Base-by-base conservation (phyloP, 2,888 invertebrate genomes). In the Oscheius sp. region DNA sequence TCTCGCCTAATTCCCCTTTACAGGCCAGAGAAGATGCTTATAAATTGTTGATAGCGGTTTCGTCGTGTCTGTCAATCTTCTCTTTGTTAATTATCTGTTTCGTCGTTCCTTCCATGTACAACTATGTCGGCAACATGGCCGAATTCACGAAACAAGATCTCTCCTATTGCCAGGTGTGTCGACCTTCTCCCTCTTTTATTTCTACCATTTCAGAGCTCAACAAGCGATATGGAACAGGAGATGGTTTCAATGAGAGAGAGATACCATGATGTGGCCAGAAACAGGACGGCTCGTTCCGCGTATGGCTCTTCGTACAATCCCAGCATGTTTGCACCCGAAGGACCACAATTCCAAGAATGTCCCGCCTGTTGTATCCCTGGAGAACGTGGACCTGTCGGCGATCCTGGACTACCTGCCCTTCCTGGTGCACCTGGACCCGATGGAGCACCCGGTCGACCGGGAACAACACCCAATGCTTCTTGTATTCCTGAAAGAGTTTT, bases 341-440 rank as follows among this genome's bases (percentile, higher is more conserved):
- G 82, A 2, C 85, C 88, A 13, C 85, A 84, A 63, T 88, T 88
- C 83, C 88, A 88, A 74, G 88, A 88, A 63, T 88, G 88, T 71
- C 88, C 88, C 80, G 88, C 88, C 7, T 88, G 88, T 61, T 88
- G 88, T 72, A 79, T 85, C 35, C 88, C 88, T 0, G 88, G 88
- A 25, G 84, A 85, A 29, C 81, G 74, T 49, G 82, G 81, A 53
- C 88, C 88, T 41, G 63, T 79, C 3, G 87, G 87, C 59, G 80
- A 83, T 55, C 76, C 84, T 7, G 85, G 79, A n/a, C 75, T 76
- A 18, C 88, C 86, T 43, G 80, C 77, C 9, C 77, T 83, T 9
- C 87, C 87, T 7, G 87, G 86, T 68, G 79, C 83, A 2, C 87
- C 88, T 6, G 88, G 88, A 45, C 88, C 88, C 2, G 85, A 88